Base-by-base conservation (phyloP, 2,888 invertebrate species). In the Tigriopus californicus region DNA sequence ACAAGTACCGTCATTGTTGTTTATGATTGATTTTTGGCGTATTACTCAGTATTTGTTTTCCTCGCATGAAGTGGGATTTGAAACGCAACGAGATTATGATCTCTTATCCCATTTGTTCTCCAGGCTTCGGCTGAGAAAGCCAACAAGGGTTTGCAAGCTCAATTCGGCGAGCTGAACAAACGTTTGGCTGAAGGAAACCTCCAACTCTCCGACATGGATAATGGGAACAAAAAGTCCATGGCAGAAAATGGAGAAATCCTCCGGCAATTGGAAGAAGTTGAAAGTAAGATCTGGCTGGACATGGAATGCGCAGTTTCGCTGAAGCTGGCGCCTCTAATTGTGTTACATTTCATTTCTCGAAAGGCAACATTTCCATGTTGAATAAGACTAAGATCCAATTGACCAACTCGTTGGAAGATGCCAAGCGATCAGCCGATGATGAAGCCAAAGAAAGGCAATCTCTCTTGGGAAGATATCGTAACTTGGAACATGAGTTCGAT, bases 71-170 rank as follows among this genome's bases (percentile, higher is more conserved):
- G 4, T 3, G 20, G 20, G 33, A 33, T 33, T 33, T 33, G 33
- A 33, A 33, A 8, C 33, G 33, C 33, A 33, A 5, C 46, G 20
- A 46, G 46, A 46, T 18, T 3, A 5, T 46, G 46, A 46, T 18
- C 46, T 18, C 4, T 18, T 46, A 8, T 46, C 8, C 15, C 15
- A 20, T 18, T 83, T 85, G 78, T 95, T 94, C 80, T 92, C 80
- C 95, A 94, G 89, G 90, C 90, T 74, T 86, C 91, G 74, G 87
- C 90, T 75, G 97, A 98, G 75, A 97, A 98, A 81, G 85, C 94
- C 71, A 87, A 88, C 77, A 98, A 97, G 78, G 92, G 94, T 76
- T 77, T 95, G 68, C 88, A 89, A 76, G 86, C 89, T 78, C 88
- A 92, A 74, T 79, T 94, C 72, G 84, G 87, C 73, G 98, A 98